phyloP scores from a whole-genome alignment of 2,888 invertebrate genomes.

The Oeneis ivallda region DNA sequence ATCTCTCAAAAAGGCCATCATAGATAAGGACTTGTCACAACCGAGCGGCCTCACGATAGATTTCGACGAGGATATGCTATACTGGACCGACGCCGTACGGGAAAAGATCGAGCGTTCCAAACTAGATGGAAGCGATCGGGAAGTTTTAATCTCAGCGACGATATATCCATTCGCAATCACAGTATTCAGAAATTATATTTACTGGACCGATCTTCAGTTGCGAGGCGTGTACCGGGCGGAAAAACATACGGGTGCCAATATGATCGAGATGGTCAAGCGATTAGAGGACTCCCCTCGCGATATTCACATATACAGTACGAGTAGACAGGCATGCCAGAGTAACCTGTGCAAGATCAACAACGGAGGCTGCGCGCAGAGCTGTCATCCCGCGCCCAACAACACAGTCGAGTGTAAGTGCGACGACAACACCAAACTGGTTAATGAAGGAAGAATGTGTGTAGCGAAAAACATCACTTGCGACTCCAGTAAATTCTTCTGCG shows the following conservation, averaged over 20 bases:
- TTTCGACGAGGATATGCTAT: constrained; percentile 94
- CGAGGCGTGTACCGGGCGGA: constrained; percentile 97
- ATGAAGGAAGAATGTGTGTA: constrained; percentile 97
- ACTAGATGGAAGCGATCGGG: constrained; percentile 92
- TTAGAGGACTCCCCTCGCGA: constrained; percentile 96
- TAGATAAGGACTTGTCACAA: constrained; percentile 94
- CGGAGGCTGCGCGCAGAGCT: constrained; percentile 97
- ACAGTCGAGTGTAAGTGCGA: constrained; percentile 96
- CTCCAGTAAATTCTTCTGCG: constrained; percentile 93
- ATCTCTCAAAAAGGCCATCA: constrained; percentile 92
- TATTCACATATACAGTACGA: constrained; percentile 91
- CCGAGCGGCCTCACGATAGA: constrained; percentile 98
- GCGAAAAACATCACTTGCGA: constrained; percentile 93
- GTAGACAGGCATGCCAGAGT: constrained; percentile 88
- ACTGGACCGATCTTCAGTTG: constrained; percentile 97
- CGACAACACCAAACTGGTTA: constrained; percentile 92
- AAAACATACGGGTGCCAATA: constrained; percentile 97
- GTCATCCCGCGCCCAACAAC: constrained; percentile 93
- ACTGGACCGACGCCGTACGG: constrained; percentile 98
- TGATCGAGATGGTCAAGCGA: constrained; percentile 96
- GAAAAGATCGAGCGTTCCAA: constrained; percentile 97
- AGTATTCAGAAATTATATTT: constrained; percentile 93
- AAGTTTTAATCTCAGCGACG: constrained; percentile 92
- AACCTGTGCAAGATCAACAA: constrained; percentile 95
- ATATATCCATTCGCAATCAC: constrained; percentile 98